Evolutionary conservation across 2,113 vertebrate genomes (phyloP), one percentile per base, ranked within the genome.

Genomic region (Vimba vimba): DNA sequence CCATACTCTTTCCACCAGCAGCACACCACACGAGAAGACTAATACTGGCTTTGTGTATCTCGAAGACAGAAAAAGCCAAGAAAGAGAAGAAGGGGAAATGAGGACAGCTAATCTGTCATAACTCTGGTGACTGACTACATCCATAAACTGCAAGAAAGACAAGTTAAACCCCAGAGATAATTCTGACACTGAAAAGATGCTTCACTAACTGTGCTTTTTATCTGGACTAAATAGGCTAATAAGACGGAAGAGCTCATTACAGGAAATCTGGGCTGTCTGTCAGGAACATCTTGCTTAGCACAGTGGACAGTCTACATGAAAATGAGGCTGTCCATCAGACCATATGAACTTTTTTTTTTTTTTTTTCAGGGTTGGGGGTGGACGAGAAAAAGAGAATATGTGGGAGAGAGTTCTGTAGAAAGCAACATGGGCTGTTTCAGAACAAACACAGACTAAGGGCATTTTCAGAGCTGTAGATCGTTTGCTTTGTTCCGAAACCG

Each of bases 221-320:
- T 68, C 45, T 68, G 6, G 68, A 52, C 21, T 82, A 79, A 71
- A 30, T 30, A 47, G 71, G 59, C 47, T 71, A 79, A 79, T 84
- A 75, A 52, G 12, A 78, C 43, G 55, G 13, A 27, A 33, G 27
- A 9, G 71, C 64, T 68, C 59, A 59, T 86, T 80, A 75, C 57
- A 47, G 55, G 57, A 80, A 76, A 50, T 27, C 6, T 57, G 7
- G n/a, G 23, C 23, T 73, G 74, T 62, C 66, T 43, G 55, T 57
- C 39, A 25, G 27, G 19, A 43, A 64, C 60, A 82, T 81, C 39
- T 43, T 30, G 13, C 47, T 66, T 33, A 66, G 79, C 79, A 21
- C 33, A 66, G 47, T 81, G 39, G 21, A 81, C 59, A 79, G 6
- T 50, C 47, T 17, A 25, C 39, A 55, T 30, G 25, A 8, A 77